A percentile compares a stretch with the other conserved stretches of the same genome.
phyloP scores from a whole-genome alignment of 2,888 invertebrate genomes.

The Spicauda simplicius region DNA sequence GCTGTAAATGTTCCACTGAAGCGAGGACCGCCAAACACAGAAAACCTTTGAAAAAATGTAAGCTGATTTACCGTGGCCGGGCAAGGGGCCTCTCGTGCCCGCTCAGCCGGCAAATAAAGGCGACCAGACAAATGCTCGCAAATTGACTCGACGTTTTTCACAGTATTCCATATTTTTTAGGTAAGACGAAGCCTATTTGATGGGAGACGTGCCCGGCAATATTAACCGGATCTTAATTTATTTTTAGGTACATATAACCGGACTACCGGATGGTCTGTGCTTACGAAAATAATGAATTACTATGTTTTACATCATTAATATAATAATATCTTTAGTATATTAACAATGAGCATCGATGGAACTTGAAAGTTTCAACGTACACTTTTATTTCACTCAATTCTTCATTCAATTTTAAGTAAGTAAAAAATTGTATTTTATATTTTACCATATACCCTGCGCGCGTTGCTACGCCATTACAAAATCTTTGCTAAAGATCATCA shows the following conservation, averaged over 20 bases:
- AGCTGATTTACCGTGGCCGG: slow-evolving; percentile 80
- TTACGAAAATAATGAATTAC: neutral
- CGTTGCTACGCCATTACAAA: too few relatives aligned
- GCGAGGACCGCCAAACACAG: slow-evolving; percentile 77
- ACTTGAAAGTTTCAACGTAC: too few relatives aligned
- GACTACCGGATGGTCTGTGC: neutral
- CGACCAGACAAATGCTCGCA: slow-evolving; percentile 82
- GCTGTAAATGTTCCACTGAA: slow-evolving; percentile 62
- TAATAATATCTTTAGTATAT: too few relatives aligned
- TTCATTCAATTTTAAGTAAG: too few relatives aligned
- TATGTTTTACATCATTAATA: too few relatives aligned
- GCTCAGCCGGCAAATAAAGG: slow-evolving; percentile 81
- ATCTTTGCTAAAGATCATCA: too few relatives aligned
- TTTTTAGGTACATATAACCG: slow-evolving; percentile 11
- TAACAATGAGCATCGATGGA: too few relatives aligned
- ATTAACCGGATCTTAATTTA: slow-evolving; percentile 29
- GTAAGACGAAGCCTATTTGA: slow-evolving; percentile 54
- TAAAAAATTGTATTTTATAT: too few relatives aligned
- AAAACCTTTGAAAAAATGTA: slow-evolving; percentile 82
- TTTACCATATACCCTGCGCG: too few relatives aligned
- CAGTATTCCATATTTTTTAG: slow-evolving; percentile 70
- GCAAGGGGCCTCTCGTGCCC: slow-evolving; percentile 67
- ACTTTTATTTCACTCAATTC: too few relatives aligned
- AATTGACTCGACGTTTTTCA: slow-evolving; percentile 82
- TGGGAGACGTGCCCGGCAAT: slow-evolving; percentile 45